Evolutionary conservation across 1,140 invertebrate species (phyloP), one percentile per base, ranked within the genome.

Genomic region (Acarapis woodi): DNA sequence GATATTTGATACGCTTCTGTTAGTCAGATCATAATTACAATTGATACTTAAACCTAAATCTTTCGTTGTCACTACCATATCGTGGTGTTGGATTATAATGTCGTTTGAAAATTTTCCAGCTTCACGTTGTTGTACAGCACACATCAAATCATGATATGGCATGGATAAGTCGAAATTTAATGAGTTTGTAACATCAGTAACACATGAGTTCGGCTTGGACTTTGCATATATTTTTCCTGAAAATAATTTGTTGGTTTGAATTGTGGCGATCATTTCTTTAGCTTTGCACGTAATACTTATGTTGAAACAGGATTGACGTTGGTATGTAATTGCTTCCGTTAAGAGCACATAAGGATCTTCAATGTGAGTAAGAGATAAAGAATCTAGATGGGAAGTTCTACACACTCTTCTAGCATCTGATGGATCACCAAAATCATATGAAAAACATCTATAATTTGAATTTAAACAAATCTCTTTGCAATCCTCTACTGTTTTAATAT

Each of bases 201-300:
- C 73, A 54, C 82, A 88, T 2, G 76, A 78, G 51, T 82, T 83
- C 15, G 80, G 79, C 44, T 75, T 75, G 14, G 77, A 74, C 51
- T 85, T 85, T 12, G 77, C 78, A 57, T 87, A 87, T 30, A 87
- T 75, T 57, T 87, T 88, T 30, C 82, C 82, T 51, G 80, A 75
- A 59, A 88, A 88, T 4, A 87, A 59, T 40, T 80, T 83, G 38
- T 71, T 80, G 5, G 80, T 87, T 50, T 76, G 71, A 48, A 88
- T 82, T 18, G 67, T 66, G 16, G 80, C 79, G 28, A 83, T 67
- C 82, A 88, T 88, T 51, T 85, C 78, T 31, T 74, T 73, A 1
- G 77, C 73, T 25, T 53, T 47, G 48, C 82, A 88, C 9, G 44
- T 24, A 23, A 50, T 48, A 8, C 41, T 50, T 18, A 50, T n/a